Percentiles rank a stretch among this genome's conserved stretches.
Evolutionary conservation across 2,888 invertebrate species (phyloP).

Genomic region (Melitaea athalia): DNA sequence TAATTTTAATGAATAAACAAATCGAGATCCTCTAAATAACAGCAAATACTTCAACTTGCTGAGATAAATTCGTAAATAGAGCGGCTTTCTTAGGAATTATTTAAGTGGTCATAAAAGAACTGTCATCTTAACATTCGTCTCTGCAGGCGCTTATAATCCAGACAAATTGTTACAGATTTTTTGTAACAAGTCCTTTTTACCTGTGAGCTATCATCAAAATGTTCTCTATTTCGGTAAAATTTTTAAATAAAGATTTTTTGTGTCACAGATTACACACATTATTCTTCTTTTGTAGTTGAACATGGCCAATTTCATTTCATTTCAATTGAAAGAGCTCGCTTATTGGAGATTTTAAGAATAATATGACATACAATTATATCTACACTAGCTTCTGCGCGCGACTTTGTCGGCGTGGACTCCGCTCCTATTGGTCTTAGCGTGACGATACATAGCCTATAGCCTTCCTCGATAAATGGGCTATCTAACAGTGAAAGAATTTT

Average conservation of each 20-base stretch:
- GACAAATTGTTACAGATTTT: conserved; percentile 5
- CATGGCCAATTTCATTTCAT: too few species aligned
- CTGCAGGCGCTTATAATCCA: background rate
- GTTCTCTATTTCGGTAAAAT: background rate
- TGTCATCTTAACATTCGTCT: background rate
- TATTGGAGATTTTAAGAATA: too few species aligned
- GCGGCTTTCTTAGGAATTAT: background rate
- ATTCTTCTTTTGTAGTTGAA: too few species aligned
- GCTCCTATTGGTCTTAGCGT: too few species aligned
- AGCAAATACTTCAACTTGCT: conserved; percentile 1
- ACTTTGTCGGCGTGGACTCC: too few species aligned
- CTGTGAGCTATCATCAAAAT: background rate
- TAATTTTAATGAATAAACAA: conserved; percentile 62
- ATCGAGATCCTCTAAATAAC: conserved; percentile 43
- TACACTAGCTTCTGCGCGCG: too few species aligned
- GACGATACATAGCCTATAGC: too few species aligned
- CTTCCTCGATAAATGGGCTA: too few species aligned
- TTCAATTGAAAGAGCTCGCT: too few species aligned
- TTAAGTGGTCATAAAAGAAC: background rate
- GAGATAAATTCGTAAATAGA: conserved; percentile 3
- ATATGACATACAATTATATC: too few species aligned
- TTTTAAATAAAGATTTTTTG: background rate
- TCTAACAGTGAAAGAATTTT: too few species aligned
- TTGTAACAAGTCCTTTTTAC: conserved; percentile 4
- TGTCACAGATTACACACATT: background rate